Conservation (phyloP, 2,888 invertebrate species). For the Ischnura elegans region DNA sequence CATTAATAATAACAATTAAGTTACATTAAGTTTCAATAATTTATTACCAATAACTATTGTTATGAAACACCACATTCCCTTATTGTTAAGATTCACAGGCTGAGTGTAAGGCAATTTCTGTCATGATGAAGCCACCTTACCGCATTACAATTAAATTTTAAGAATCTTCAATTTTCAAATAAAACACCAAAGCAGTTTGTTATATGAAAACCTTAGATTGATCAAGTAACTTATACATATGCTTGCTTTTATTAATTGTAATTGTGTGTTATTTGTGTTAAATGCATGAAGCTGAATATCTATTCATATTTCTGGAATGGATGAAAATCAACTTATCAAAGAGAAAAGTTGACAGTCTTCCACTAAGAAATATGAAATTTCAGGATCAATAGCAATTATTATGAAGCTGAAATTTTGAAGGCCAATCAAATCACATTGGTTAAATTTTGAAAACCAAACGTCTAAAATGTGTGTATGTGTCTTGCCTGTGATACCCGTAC, state of each 20-base stretch:
- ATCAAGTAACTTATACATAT: not conserved
- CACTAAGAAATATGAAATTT: not conserved
- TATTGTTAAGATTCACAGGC: not conserved
- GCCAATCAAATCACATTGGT: not conserved
- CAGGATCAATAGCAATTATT: not conserved
- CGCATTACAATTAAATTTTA: not conserved
- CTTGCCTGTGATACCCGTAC: conserved; percentile 68
- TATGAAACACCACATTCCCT: not conserved
- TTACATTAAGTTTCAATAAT: too few species aligned
- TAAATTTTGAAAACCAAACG: not conserved
- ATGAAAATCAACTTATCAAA: not conserved
- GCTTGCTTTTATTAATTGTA: not conserved
- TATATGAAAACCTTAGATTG: too few species aligned
- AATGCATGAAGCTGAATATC: not conserved
- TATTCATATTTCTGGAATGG: not conserved
- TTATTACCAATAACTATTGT: too few species aligned
- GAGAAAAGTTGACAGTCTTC: not conserved
- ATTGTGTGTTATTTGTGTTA: not conserved
- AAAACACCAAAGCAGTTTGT: too few species aligned
- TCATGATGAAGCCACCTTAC: not conserved
- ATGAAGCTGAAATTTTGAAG: not conserved
- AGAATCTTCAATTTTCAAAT: too few species aligned
- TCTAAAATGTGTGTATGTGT: not conserved
- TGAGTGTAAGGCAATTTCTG: not conserved
- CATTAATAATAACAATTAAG: too few species aligned